phyloP scores from a whole-genome alignment of 2,888 invertebrate genomes.

The Macaria notata region DNA sequence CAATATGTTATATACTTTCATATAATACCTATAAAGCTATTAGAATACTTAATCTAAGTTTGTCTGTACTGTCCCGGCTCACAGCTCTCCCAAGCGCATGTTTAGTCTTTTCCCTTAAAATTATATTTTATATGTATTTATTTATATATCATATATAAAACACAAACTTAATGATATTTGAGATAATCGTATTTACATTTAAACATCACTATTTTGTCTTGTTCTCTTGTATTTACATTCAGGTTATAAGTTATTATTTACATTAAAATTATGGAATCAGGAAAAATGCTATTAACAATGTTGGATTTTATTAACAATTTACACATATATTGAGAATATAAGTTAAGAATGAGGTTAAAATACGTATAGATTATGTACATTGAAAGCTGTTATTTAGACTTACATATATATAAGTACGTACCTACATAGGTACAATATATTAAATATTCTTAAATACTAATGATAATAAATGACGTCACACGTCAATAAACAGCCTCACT shows the following conservation, averaged over 20 bases:
- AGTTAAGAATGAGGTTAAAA: neutral
- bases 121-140: slow-evolving; percentile 18
- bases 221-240: slow-evolving; percentile 31
- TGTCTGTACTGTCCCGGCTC: slow-evolving; percentile 66
- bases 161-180: slow-evolving; percentile 39
- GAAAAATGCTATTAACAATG: slow-evolving; percentile 21
- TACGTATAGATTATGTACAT: slow-evolving; percentile 27
- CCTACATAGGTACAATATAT: neutral
- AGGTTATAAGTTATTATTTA: slow-evolving; percentile 14
- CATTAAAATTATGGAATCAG: slow-evolving; percentile 19
- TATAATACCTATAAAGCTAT: too few relatives aligned
- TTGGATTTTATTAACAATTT: too few relatives aligned
- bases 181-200: slow-evolving; percentile 56
- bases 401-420: neutral
- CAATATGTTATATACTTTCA: too few relatives aligned
- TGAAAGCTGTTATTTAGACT: slow-evolving; percentile 16
- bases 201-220: slow-evolving; percentile 37
- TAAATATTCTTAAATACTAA: slow-evolving; percentile 17
- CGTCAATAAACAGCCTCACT: slow-evolving; percentile 32
- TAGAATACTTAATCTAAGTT: too few relatives aligned
- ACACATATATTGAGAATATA: slow-evolving; percentile 5
- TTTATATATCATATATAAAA: slow-evolving; percentile 29
- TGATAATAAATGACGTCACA: slow-evolving; percentile 33
- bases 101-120: slow-evolving; percentile 16
- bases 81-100: slow-evolving; percentile 54